These are phyloP conservation scores for Apostichopus parvimensis DNA, from an alignment of 35 echinoderm and acorn worm genomes.

Conservation along the genomic window DNA sequence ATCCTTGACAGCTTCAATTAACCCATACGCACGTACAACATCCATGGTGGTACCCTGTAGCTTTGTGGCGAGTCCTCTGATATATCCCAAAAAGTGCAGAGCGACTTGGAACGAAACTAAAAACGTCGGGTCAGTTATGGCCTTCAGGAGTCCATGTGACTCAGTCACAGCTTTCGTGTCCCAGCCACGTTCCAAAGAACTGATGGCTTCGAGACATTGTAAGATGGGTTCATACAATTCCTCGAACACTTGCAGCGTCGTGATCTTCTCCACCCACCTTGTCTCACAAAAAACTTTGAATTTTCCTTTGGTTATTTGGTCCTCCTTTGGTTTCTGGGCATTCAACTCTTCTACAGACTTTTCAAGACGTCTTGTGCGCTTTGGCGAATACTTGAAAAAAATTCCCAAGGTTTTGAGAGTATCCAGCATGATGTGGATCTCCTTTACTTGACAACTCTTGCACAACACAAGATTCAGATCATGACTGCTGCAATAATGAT, in stretches of 20 bases:
- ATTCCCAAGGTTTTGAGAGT: too few species aligned
- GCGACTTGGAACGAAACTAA: constrained; percentile 13
- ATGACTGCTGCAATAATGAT: too few species aligned
- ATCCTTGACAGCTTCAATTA: background rate
- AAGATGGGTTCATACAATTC: constrained; percentile 41
- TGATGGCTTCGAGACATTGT: background rate
- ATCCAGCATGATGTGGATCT: too few species aligned
- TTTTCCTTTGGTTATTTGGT: constrained; percentile 26
- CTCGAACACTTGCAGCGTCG: constrained; percentile 52
- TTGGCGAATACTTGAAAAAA: constrained; percentile 47
- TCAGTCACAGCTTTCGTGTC: constrained; percentile 36
- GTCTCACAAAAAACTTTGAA: constrained; percentile 56
- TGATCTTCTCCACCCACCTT: constrained; percentile 75
- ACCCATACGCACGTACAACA: constrained; percentile 22
- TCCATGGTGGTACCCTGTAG: constrained; percentile 44
- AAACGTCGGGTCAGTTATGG: constrained; percentile 37
- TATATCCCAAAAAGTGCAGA: constrained; percentile 31
- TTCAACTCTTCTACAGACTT: constrained; percentile 2
- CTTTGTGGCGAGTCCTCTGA: constrained; percentile 28
- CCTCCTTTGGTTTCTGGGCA: background rate
- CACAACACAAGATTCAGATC: too few species aligned
- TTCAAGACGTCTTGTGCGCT: constrained; percentile 47
- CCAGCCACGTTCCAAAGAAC: constrained; percentile 35
- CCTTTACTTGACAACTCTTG: too few species aligned
- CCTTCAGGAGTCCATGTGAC: constrained; percentile 21